Percentiles rank a stretch among this genome's conserved stretches.
phyloP scores from a whole-genome alignment of 2,888 invertebrate species.

The Furcula furcula region DNA sequence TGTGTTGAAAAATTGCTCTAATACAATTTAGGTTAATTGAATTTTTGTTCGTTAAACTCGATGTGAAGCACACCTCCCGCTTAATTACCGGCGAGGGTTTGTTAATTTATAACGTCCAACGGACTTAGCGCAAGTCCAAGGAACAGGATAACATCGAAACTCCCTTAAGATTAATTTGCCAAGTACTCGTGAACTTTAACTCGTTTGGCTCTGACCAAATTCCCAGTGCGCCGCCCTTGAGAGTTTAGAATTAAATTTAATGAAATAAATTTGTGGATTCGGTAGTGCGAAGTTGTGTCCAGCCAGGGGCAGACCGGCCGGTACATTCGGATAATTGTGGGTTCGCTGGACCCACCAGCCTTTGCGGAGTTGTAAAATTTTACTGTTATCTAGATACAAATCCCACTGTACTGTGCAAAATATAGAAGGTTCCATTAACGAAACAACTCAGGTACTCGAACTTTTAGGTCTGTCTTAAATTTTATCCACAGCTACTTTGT shows the following conservation, averaged over 20 bases:
- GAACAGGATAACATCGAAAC: slow-evolving; percentile 73
- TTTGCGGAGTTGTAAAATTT: slow-evolving; percentile 25
- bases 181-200: slow-evolving; percentile 76
- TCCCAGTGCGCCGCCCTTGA: slow-evolving; percentile 63
- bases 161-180: slow-evolving; percentile 81
- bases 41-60: slow-evolving; percentile 72
- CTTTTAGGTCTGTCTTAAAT: neutral
- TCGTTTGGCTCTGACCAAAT: slow-evolving; percentile 76
- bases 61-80: slow-evolving; percentile 70
- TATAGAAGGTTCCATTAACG: slow-evolving; percentile 26
- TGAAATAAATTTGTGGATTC: slow-evolving; percentile 75
- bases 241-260: slow-evolving; percentile 78
- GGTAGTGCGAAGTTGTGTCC: slow-evolving; percentile 58
- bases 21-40: slow-evolving; percentile 73
- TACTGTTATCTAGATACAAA: slow-evolving; percentile 42
- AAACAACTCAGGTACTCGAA: slow-evolving; percentile 21
- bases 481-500: slow-evolving; percentile 13
- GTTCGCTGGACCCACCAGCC: slow-evolving; percentile 14
- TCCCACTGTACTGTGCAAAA: slow-evolving; percentile 24
- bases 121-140: slow-evolving; percentile 62
- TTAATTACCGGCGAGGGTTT: slow-evolving; percentile 75
- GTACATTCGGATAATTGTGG: slow-evolving; percentile 42
- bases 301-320: slow-evolving; percentile 33
- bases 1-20: slow-evolving; percentile 60
- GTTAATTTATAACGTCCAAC: slow-evolving; percentile 76